Base-by-base conservation (phyloP, 2,888 invertebrate genomes). In the Phyllotreta cruciferae region DNA sequence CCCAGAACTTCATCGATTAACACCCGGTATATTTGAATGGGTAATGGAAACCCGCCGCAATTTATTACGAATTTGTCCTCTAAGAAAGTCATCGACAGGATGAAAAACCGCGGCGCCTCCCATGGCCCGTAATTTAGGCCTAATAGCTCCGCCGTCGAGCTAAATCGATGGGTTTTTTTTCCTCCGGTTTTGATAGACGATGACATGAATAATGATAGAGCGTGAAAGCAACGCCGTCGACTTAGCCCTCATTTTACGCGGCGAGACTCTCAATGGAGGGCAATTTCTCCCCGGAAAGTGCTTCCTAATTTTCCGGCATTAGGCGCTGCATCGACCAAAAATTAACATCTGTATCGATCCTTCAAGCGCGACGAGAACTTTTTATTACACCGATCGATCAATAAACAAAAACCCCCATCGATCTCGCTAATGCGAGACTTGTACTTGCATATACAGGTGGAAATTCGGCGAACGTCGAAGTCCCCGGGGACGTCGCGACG, bases 121-220 rank as follows among this genome's bases (percentile, higher is more conserved):
- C 64, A 54, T 54, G 61, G 24, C 24, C 49, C 60, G 64, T 68
- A 68, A 66, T 71, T 73, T 69, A 72, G 63, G 64, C 66, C 71
- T 75, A 74, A 74, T 75, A 72, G 71, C 74, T 67, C 63, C 62
- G 66, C 67, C 70, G 69, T 68, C 69, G 63, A 68, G 69, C 24
- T 73, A 74, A 52, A 75, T 75, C 75, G 75, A 74, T 76, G 72
- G 73, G 74, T 74, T n/a, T 71, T 74, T 74, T 52, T 60, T 62
- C 58, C 36, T 60, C 73, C 73, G n/a, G 74, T 24, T 24, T 24
- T 77, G 77, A 78, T 77, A 75, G 76, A 77, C 75, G 76, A 72
- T 72, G 77, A 75, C 75, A 73, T 76, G 74, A 76, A 77, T 77
- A 77, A 77, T 75, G 76, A 77, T 74, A 70, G 74, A 74, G 68